Conservation (phyloP, 2,113 vertebrate genomes). For the Pelecanoides urinatrix region DNA sequence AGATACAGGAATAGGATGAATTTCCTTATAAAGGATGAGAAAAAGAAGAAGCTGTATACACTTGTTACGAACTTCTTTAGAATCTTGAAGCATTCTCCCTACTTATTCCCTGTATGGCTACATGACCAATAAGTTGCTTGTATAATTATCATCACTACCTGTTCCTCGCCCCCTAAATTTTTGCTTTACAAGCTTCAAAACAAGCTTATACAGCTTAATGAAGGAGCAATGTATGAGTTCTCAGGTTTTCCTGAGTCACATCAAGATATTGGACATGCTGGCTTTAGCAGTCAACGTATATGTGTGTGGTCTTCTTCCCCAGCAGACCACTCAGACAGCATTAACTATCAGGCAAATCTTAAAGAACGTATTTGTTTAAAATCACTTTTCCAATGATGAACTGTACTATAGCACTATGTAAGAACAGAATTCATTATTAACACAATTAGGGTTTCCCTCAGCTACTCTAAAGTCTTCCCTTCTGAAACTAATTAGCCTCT, state of each 20-base stretch:
- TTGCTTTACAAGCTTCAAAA: neutral
- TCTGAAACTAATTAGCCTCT: neutral
- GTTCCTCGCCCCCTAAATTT: neutral
- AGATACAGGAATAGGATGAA: neutral
- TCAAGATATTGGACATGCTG: neutral
- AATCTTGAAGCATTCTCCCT: neutral
- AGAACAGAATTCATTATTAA: neutral
- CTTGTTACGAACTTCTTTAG: neutral
- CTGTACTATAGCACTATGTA: neutral
- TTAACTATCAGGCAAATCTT: neutral
- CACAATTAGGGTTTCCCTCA: neutral
- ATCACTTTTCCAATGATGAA: neutral
- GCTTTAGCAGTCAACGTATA: neutral
- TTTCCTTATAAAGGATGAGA: neutral
- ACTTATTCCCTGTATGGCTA: neutral
- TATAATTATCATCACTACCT: neutral
- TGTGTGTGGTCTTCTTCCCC: neutral
- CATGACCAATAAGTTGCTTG: neutral
- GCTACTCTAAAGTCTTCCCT: neutral
- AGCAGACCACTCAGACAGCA: neutral
- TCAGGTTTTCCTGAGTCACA: neutral
- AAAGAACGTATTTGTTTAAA: neutral
- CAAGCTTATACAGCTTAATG: neutral
- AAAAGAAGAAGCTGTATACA: neutral
- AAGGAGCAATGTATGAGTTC: neutral